Conservation (phyloP, 2,113 vertebrate species). For the Casuarius casuarius region DNA sequence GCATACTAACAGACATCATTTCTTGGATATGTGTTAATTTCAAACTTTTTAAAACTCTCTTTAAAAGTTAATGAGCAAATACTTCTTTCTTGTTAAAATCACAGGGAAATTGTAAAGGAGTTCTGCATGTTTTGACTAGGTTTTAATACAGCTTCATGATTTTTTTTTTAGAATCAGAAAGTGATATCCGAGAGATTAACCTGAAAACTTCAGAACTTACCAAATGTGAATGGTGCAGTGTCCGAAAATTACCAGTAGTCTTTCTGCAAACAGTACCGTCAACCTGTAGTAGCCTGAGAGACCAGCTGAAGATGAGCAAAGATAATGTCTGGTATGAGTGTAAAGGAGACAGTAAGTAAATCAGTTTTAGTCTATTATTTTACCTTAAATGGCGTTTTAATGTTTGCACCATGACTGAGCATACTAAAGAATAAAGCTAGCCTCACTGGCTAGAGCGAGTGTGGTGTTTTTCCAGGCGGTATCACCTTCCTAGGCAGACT, state of each 20-base stretch:
- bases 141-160: constrained; percentile 1
- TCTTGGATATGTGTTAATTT: background rate
- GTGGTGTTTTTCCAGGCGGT: background rate
- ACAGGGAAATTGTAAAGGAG: background rate
- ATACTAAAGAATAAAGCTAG: background rate
- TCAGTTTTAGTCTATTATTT: background rate
- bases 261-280: constrained; percentile 88
- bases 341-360: constrained; percentile 82
- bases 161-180: constrained; percentile 69
- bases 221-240: constrained; percentile 95
- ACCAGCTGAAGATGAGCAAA: constrained; percentile 86
- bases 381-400: background rate
- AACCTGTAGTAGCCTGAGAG: constrained; percentile 85
- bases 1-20: background rate
- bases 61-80: background rate
- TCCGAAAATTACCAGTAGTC: constrained; percentile 90
- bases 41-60: background rate
- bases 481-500: background rate
- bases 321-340: constrained; percentile 89
- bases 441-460: background rate
- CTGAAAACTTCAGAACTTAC: constrained; percentile 89
- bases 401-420: background rate
- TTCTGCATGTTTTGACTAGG: background rate
- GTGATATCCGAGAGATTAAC: constrained; percentile 78
- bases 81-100: background rate